These are phyloP conservation scores for Drosophila prosaltans DNA, from an alignment of 1,140 invertebrate species.

Conservation along the genomic window DNA sequence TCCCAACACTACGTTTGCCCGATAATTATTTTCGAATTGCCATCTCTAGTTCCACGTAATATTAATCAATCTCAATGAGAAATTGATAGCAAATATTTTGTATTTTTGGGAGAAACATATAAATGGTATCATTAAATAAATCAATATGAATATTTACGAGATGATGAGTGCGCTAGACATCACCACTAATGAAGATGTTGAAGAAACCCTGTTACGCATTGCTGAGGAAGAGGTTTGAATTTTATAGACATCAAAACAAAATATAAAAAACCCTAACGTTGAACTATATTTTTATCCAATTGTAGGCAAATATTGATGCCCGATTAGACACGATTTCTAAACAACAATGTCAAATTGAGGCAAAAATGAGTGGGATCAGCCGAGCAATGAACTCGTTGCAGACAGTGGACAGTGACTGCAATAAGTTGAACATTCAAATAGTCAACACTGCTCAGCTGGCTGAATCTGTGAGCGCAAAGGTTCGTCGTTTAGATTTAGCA, in stretches of 20 bases:
- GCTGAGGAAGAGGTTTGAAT: constrained; percentile 58
- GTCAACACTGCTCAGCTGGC: constrained; percentile 94
- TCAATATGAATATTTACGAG: constrained; percentile 36
- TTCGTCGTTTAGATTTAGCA: constrained; percentile 95
- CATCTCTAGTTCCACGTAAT: constrained; percentile 4
- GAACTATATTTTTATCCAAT: background rate
- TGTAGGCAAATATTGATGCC: constrained; percentile 84
- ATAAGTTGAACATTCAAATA: constrained; percentile 92
- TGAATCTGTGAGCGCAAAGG: constrained; percentile 97
- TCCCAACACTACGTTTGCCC: no score
- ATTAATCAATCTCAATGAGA: no score
- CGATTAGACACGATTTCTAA: constrained; percentile 84
- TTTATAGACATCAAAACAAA: background rate
- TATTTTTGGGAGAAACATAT: background rate
- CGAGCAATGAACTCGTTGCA: constrained; percentile 85
- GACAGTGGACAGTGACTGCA: constrained; percentile 87
- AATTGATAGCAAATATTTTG: no score
- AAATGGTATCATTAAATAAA: background rate
- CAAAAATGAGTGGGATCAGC: constrained; percentile 84
- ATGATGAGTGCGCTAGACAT: constrained; percentile 43
- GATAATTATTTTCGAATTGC: background rate
- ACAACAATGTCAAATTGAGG: constrained; percentile 85
- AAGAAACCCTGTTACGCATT: constrained; percentile 50
- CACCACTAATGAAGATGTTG: constrained; percentile 57
- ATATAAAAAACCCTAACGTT: background rate